A percentile compares a stretch with the other conserved stretches of the same genome.
phyloP scores from a whole-genome alignment of 2,113 vertebrate species.

The Psilopsiagon aurifrons region DNA sequence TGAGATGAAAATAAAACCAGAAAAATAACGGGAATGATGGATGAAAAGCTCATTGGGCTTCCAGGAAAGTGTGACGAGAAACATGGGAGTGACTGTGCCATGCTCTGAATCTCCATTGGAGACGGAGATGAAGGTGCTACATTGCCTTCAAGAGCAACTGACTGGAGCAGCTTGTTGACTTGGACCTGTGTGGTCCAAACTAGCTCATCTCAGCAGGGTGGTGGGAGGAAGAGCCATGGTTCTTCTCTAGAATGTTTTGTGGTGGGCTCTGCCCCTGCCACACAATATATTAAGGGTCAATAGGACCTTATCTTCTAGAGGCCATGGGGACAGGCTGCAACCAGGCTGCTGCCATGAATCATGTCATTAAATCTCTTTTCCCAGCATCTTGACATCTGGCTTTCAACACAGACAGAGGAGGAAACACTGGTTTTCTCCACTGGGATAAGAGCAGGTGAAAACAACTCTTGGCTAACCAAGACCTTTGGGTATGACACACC shows the following conservation, averaged over 20 bases:
- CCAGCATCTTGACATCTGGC: neutral
- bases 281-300: neutral
- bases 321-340: neutral
- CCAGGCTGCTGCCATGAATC: neutral
- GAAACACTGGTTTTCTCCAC: neutral
- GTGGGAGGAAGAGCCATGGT: neutral
- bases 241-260: neutral
- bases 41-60: neutral
- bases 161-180: neutral
- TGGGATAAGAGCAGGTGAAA: neutral
- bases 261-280: neutral
- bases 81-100: fast-evolving
- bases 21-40: neutral
- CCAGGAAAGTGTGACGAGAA: neutral
- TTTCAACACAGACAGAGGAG: neutral
- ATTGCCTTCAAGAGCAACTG: neutral
- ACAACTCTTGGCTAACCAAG: neutral
- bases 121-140: neutral
- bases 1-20: slow-evolving; percentile 27
- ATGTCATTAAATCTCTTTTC: neutral
- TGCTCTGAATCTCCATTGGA: fast-evolving
- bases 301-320: neutral
- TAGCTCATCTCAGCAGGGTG: neutral
- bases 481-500: neutral
- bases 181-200: fast-evolving